Evolutionary conservation across 2,113 vertebrate species (phyloP).

Genomic region (Aptenodytes patagonicus): DNA sequence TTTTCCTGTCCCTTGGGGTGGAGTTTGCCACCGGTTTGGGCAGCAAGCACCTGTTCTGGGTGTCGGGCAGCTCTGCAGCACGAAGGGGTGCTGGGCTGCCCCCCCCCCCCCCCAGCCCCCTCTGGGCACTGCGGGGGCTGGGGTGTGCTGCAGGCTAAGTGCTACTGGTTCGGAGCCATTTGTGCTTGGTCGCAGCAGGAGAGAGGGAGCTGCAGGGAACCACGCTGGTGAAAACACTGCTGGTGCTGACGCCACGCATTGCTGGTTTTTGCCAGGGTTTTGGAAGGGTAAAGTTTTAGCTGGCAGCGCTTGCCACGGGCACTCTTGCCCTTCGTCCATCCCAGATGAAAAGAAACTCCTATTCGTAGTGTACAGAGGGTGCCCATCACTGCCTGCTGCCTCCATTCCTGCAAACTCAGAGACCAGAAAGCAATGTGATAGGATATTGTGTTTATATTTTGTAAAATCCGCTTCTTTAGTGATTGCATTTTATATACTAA

Average conservation of each 20-base stretch:
- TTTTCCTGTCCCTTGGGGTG: neutral
- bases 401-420: neutral
- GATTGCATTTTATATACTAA: neutral
- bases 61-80: neutral
- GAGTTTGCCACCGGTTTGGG: accelerated
- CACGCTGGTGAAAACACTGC: neutral
- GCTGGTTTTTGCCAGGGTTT: neutral
- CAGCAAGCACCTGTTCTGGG: accelerated
- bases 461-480: neutral
- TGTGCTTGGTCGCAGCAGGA: neutral
- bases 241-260: neutral
- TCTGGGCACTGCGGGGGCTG: accelerated
- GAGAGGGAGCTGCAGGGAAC: neutral
- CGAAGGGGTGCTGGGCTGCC: neutral
- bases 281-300: neutral
- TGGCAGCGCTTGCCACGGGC: neutral
- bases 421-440: neutral
- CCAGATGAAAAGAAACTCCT: neutral
- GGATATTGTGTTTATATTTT: neutral
- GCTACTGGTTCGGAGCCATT: neutral
- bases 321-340: neutral
- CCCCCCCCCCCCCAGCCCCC: neutral
- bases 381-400: neutral
- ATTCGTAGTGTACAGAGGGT: neutral
- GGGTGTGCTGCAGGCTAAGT: neutral